These are phyloP conservation scores for Tachyglossus aculeatus DNA, from an alignment of 2,797 vertebrate genomes.

Conservation along the genomic window DNA sequence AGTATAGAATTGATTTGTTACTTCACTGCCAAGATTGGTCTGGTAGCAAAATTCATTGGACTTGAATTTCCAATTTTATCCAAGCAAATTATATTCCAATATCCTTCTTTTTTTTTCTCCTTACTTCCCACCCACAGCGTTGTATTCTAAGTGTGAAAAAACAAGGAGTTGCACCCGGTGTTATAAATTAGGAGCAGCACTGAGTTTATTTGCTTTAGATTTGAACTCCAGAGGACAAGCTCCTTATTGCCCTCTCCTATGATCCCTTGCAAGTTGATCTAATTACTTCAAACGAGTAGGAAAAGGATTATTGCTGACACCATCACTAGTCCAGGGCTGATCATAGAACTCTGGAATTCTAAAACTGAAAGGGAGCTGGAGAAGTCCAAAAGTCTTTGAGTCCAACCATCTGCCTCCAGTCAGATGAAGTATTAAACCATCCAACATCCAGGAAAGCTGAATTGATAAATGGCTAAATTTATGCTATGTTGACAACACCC, in stretches of 20 bases:
- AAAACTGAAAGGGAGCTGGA: too few relatives aligned
- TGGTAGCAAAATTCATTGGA: not conserved
- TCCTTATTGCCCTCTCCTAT: not conserved
- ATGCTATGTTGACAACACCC: too few relatives aligned
- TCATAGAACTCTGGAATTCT: too few relatives aligned
- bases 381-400: too few relatives aligned
- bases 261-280: not conserved
- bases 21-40: constrained; percentile 8
- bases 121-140: not conserved
- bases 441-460: too few relatives aligned
- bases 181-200: not conserved
- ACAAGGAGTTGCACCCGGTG: not conserved
- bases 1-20: not conserved
- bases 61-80: constrained; percentile 14
- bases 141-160: not conserved
- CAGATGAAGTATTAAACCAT: too few relatives aligned
- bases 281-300: not conserved
- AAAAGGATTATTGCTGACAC: not conserved
- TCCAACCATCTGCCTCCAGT: too few relatives aligned
- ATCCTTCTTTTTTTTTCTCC: not conserved
- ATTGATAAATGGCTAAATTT: too few relatives aligned
- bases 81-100: not conserved
- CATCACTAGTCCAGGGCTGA: too few relatives aligned
- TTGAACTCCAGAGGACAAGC: not conserved
- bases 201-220: not conserved